Conservation (phyloP, 2,113 vertebrate species). For the Ornithorhynchus anatinus region DNA sequence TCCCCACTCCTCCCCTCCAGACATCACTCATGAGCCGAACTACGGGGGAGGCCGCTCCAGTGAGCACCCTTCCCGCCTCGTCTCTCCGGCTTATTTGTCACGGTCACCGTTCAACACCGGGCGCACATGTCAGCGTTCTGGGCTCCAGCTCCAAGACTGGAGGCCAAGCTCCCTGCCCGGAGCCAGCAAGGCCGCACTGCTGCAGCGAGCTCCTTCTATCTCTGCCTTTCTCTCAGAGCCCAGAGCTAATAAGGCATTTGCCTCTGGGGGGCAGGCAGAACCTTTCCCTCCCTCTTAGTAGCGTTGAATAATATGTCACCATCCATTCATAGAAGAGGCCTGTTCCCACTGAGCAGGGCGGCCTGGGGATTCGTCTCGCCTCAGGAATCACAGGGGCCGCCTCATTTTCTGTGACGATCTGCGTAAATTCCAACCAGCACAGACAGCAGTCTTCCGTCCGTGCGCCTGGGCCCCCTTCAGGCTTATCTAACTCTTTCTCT, state of each 20-base stretch:
- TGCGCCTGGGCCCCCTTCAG: neutral
- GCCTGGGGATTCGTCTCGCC: constrained; percentile 39
- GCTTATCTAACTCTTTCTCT: neutral
- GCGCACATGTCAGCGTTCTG: neutral
- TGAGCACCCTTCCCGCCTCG: no score
- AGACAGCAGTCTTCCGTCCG: no score
- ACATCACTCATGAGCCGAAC: no score
- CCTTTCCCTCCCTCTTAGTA: constrained; percentile 39
- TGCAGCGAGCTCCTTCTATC: neutral
- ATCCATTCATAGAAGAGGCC: constrained; percentile 45
- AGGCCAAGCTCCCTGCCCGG: neutral
- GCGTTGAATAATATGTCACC: constrained; percentile 59
- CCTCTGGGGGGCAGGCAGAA: constrained; percentile 22
- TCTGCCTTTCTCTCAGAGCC: neutral
- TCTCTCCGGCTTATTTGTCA: constrained; percentile 59
- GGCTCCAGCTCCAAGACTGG: no score
- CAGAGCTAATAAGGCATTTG: constrained; percentile 41
- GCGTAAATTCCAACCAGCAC: constrained; percentile 40
- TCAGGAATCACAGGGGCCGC: constrained; percentile 20
- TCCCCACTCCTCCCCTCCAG: no score
- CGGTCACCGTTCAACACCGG: neutral
- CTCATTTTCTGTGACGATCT: no score
- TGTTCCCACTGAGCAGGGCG: constrained; percentile 53
- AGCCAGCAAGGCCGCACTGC: neutral
- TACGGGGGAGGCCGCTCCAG: no score